These are phyloP conservation scores for Eumerus sabulonum DNA, from an alignment of 2,888 invertebrate species.

Conservation along the genomic window DNA sequence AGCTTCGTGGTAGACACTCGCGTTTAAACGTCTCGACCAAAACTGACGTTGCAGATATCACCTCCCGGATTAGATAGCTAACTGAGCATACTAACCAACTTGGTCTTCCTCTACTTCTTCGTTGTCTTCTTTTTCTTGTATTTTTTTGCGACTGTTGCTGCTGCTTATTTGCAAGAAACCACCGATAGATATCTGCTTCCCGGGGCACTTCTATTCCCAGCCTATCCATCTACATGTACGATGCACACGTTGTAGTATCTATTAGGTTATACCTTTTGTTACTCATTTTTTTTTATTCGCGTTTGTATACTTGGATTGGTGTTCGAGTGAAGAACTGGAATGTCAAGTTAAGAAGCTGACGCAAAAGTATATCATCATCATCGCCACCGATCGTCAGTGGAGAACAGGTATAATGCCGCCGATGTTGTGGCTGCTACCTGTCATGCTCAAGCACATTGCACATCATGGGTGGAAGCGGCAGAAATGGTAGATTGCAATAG, in stretches of 20 bases:
- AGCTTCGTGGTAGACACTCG: slow-evolving; percentile 38
- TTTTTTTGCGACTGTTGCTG: slow-evolving; percentile 9
- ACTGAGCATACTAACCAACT: slow-evolving; percentile 40
- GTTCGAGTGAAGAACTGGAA: slow-evolving; percentile 53
- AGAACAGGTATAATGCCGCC: slow-evolving; percentile 37
- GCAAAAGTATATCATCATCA: slow-evolving; percentile 44
- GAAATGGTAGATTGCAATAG: slow-evolving; percentile 18
- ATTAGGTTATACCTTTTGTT: slow-evolving; percentile 47
- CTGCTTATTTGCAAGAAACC: slow-evolving; percentile 31
- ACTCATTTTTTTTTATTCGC: slow-evolving; percentile 32
- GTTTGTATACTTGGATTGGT: slow-evolving; percentile 17
- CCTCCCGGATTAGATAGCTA: slow-evolving; percentile 50
- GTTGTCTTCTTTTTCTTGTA: background rate
- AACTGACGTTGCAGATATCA: slow-evolving; percentile 55
- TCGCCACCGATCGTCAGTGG: slow-evolving; percentile 17
- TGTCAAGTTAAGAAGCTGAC: slow-evolving; percentile 33
- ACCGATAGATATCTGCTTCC: slow-evolving; percentile 48
- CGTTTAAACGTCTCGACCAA: slow-evolving; percentile 50
- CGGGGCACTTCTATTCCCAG: slow-evolving; percentile 11
- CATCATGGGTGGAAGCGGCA: slow-evolving; percentile 35
- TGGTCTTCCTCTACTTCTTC: slow-evolving; percentile 33
- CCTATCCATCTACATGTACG: slow-evolving; percentile 11
- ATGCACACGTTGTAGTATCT: slow-evolving; percentile 41
- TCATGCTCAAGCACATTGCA: slow-evolving; percentile 1
- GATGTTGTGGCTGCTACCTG: slow-evolving; percentile 11